phyloP scores from a whole-genome alignment of 92 coral and sea anemone species.

The Ricordea florida region DNA sequence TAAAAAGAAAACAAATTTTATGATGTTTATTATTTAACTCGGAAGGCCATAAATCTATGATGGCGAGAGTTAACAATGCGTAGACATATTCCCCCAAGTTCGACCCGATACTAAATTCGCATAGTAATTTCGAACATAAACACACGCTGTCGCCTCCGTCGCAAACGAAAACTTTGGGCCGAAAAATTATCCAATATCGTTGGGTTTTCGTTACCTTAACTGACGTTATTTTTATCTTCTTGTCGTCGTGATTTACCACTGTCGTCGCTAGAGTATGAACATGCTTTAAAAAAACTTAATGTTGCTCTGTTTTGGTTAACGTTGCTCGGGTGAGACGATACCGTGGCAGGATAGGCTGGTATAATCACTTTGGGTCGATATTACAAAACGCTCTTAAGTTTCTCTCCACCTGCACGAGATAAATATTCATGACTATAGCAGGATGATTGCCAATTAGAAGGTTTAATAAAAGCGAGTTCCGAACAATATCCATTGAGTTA shows the following conservation, averaged over 20 bases:
- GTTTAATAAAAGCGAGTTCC: conserved; percentile 41
- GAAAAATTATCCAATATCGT: conserved; percentile 2
- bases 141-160: not conserved
- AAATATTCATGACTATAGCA: conserved; percentile 66
- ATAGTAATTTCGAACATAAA: conserved; percentile 27
- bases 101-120: conserved; percentile 11
- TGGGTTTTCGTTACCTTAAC: not conserved
- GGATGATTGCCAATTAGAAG: conserved; percentile 71
- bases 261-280: not conserved
- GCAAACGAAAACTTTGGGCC: conserved; percentile 16
- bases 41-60: too few species aligned
- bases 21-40: not conserved
- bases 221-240: not conserved
- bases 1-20: not conserved
- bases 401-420: conserved; percentile 56
- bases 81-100: too few species aligned
- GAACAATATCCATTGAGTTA: conserved; percentile 31
- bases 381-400: conserved; percentile 27
- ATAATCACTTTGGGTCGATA: conserved; percentile 26
- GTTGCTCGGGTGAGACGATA: conserved; percentile 16
- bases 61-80: too few species aligned
- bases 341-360: conserved; percentile 28
- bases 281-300: not conserved
- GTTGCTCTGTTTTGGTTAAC: conserved; percentile 12
- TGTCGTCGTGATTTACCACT: not conserved